Evolutionary conservation across 2,888 invertebrate species (phyloP).

Genomic region (Conomelus anceps): DNA sequence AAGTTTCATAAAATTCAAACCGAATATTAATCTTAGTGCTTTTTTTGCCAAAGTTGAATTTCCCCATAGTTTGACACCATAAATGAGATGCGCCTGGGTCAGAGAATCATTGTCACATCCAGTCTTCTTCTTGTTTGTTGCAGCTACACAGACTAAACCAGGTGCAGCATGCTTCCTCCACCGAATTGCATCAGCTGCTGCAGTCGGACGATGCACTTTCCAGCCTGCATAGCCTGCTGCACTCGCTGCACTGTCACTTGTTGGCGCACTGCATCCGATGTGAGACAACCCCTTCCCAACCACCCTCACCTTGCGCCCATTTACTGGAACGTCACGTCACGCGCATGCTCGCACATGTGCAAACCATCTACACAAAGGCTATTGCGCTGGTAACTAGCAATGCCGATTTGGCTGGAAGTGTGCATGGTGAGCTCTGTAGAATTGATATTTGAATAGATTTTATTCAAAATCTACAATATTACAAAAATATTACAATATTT

Average conservation of each 20-base stretch:
- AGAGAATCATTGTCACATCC: too few relatives aligned
- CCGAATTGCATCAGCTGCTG: background rate
- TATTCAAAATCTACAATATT: too few relatives aligned
- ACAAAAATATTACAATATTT: too few relatives aligned
- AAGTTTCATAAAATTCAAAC: too few relatives aligned
- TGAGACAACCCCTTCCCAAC: slow-evolving; percentile 22
- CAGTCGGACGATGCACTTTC: slow-evolving; percentile 14
- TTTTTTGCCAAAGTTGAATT: too few relatives aligned
- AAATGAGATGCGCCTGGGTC: too few relatives aligned
- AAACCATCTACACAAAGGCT: slow-evolving; percentile 40
- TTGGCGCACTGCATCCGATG: slow-evolving; percentile 45
- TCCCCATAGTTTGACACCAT: too few relatives aligned
- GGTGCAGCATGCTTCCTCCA: background rate
- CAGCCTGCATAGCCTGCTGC: slow-evolving; percentile 47
- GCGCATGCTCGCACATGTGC: slow-evolving; percentile 34
- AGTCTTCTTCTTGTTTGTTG: slow-evolving; percentile 12
- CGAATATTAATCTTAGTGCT: too few relatives aligned
- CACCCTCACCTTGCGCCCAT: background rate
- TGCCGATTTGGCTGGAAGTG: slow-evolving; percentile 41
- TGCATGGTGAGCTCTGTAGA: slow-evolving; percentile 41
- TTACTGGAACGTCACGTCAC: background rate
- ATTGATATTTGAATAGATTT: too few relatives aligned
- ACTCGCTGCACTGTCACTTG: slow-evolving; percentile 54
- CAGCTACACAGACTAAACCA: slow-evolving; percentile 29
- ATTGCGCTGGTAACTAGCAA: slow-evolving; percentile 40